phyloP scores from a whole-genome alignment of 1,140 invertebrate genomes.

The Leptonema lineaticorne region DNA sequence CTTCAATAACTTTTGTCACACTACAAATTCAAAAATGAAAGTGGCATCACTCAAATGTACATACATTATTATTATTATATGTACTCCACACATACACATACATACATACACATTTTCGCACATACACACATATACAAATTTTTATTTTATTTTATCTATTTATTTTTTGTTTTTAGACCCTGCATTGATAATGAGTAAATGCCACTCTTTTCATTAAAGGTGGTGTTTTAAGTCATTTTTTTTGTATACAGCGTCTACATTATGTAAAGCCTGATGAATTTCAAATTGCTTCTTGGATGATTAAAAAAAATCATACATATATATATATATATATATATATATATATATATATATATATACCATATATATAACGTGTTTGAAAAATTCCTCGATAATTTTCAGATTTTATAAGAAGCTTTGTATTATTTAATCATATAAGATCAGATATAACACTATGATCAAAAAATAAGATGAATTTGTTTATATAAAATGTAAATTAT shows the following conservation, averaged over 20 bases:
- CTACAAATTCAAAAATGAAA: slow-evolving; percentile 29
- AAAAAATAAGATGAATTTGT: too few species aligned
- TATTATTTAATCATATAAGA: too few species aligned
- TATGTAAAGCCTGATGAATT: slow-evolving; percentile 22
- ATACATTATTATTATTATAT: too few species aligned
- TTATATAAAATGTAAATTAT: too few species aligned
- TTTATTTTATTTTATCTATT: too few species aligned
- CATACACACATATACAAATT: too few species aligned
- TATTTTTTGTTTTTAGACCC: slow-evolving; percentile 42
- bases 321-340: slow-evolving; percentile 12
- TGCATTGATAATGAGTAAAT: slow-evolving; percentile 41
- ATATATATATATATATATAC: background rate
- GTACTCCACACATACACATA: too few species aligned
- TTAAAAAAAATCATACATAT: background rate
- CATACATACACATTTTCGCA: background rate
- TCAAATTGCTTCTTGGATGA: background rate
- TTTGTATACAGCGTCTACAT: background rate
- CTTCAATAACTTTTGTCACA: slow-evolving; percentile 19
- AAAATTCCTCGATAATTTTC: background rate
- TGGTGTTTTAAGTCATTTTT: background rate
- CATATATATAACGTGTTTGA: slow-evolving; percentile 3
- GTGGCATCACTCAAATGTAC: slow-evolving; percentile 42
- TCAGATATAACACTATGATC: too few species aligned
- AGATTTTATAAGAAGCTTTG: background rate
- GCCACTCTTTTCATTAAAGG: slow-evolving; percentile 33